Evolutionary conservation across 2,888 invertebrate species (phyloP).

Genomic region (Zelleria hepariella): DNA sequence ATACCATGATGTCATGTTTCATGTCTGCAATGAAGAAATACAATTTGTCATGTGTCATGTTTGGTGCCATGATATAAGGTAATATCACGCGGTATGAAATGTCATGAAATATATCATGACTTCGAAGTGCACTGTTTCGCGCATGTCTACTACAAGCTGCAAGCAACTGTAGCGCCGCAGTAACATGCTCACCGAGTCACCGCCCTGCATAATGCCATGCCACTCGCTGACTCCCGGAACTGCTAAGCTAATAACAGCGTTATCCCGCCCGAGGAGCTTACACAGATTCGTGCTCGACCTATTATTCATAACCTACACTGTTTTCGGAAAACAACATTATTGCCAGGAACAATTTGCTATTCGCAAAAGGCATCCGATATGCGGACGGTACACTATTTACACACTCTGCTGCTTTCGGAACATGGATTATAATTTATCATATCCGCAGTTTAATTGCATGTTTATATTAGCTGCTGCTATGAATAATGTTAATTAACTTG

Average conservation of each 20-base stretch:
- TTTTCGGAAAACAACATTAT: constrained; percentile 19
- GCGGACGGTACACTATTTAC: neutral
- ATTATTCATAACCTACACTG: constrained; percentile 18
- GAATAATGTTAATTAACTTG: too few species aligned
- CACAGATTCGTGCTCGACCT: constrained; percentile 30
- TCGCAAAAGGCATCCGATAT: constrained; percentile 9
- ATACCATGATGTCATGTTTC: too few species aligned
- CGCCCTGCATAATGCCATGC: constrained; percentile 27
- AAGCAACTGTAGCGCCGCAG: neutral
- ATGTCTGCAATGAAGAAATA: too few species aligned
- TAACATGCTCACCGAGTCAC: neutral
- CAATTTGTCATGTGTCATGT: too few species aligned
- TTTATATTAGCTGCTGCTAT: too few species aligned
- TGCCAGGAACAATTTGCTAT: constrained; percentile 16
- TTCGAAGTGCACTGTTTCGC: too few species aligned
- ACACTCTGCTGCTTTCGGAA: neutral
- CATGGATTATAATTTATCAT: too few species aligned
- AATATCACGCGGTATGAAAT: too few species aligned
- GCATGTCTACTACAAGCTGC: too few species aligned
- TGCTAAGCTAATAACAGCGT: constrained; percentile 51
- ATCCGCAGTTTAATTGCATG: too few species aligned
- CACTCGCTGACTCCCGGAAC: constrained; percentile 36
- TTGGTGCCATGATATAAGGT: too few species aligned
- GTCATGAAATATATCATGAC: too few species aligned
- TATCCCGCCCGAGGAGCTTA: constrained; percentile 28